Evolutionary conservation across 2,888 invertebrate species (phyloP).

Genomic region (Serrognathus titanus): DNA sequence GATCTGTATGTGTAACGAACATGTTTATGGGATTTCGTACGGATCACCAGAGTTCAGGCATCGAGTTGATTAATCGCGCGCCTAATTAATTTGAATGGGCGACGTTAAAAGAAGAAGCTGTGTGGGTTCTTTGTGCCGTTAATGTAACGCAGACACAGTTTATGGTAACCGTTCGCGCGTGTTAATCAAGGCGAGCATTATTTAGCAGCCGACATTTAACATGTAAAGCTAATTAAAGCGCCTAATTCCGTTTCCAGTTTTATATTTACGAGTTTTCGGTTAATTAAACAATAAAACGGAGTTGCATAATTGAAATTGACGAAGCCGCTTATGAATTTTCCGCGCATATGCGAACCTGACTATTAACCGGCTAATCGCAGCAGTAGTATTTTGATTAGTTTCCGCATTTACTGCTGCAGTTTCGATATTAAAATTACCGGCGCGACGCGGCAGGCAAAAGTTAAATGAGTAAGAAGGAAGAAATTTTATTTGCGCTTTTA

Average conservation of each 20-base stretch:
- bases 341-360: not conserved
- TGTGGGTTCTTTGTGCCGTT: too few relatives aligned
- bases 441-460: too few relatives aligned
- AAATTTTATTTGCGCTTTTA: not conserved
- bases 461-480: not conserved
- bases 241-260: slow-evolving; percentile 11
- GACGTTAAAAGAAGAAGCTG: too few relatives aligned
- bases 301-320: slow-evolving; percentile 7
- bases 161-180: not conserved
- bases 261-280: slow-evolving; percentile 9
- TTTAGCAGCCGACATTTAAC: slow-evolving; percentile 11
- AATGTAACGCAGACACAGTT: too few relatives aligned
- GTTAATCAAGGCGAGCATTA: slow-evolving; percentile 12
- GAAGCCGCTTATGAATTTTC: not conserved
- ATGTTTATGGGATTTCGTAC: too few relatives aligned
- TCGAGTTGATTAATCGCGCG: too few relatives aligned
- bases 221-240: slow-evolving; percentile 14
- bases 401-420: too few relatives aligned
- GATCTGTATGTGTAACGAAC: too few relatives aligned
- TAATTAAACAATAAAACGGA: slow-evolving; percentile 11
- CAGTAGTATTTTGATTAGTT: too few relatives aligned
- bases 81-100: too few relatives aligned
- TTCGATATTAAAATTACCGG: not conserved
- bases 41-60: too few relatives aligned
- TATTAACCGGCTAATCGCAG: too few relatives aligned